Evolutionary conservation across 1,140 invertebrate species (phyloP).

Genomic region (Bombus fervidus): DNA sequence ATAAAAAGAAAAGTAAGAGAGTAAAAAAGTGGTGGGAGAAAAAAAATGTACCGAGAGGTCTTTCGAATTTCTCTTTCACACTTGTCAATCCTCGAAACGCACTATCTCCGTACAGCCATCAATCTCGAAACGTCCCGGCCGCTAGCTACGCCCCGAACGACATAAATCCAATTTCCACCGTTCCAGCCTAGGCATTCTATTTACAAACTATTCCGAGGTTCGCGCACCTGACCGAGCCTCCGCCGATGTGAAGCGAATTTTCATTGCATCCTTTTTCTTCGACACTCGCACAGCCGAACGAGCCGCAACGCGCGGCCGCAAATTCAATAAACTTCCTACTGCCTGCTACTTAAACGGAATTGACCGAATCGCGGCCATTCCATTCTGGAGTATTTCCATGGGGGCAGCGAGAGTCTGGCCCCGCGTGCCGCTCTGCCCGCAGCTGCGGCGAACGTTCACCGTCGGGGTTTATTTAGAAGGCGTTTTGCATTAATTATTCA

Average conservation of each 20-base stretch:
- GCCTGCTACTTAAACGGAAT: constrained; percentile 72
- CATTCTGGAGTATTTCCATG: constrained; percentile 67
- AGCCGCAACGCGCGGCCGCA: constrained; percentile 31
- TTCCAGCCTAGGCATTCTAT: constrained; percentile 34
- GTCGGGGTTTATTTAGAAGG: constrained; percentile 78
- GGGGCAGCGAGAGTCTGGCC: constrained; percentile 40
- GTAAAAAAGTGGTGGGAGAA: neutral
- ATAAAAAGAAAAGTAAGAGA: neutral
- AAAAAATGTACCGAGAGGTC: neutral
- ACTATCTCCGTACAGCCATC: constrained; percentile 39
- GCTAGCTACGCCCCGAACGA: constrained; percentile 12
- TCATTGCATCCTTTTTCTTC: constrained; percentile 33
- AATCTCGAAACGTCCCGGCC: constrained; percentile 32
- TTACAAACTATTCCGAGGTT: constrained; percentile 45
- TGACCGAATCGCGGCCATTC: constrained; percentile 77
- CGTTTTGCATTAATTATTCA: constrained; percentile 82
- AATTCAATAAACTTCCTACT: constrained; percentile 66
- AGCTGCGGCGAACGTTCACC: constrained; percentile 75
- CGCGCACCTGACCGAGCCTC: constrained; percentile 28
- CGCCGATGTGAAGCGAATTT: constrained; percentile 20
- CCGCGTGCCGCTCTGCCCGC: constrained; percentile 56
- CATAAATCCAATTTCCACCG: constrained; percentile 52
- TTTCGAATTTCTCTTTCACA: constrained; percentile 30
- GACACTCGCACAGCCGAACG: neutral
- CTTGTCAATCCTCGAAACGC: constrained; percentile 46